Conservation (phyloP, 2,113 vertebrate genomes). For the Riparia riparia region DNA sequence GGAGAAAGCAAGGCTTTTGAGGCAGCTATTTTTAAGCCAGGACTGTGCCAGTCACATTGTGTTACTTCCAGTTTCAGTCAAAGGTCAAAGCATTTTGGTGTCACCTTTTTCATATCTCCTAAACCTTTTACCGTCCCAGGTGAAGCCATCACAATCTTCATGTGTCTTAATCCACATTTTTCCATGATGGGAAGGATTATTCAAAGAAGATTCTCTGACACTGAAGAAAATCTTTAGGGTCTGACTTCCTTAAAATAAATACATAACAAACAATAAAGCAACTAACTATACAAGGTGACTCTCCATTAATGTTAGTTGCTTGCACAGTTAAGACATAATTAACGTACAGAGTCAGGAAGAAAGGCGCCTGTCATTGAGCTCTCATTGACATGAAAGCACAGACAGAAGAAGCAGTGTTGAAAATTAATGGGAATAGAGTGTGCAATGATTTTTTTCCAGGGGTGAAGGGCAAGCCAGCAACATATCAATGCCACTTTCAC, state of each 20-base stretch:
- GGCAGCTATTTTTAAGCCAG: not conserved
- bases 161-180: not conserved
- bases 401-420: not conserved
- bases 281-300: not conserved
- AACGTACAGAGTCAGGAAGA: not conserved
- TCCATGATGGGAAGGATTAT: not conserved
- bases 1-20: not conserved
- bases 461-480: not conserved
- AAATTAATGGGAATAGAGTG: not conserved
- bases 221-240: not conserved
- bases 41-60: not conserved
- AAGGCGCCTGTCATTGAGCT: not conserved
- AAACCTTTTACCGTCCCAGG: not conserved
- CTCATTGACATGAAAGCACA: not conserved
- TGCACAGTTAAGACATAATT: not conserved
- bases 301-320: not conserved
- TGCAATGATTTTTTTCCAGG: not conserved
- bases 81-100: not conserved
- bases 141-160: not conserved
- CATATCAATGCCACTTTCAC: not conserved
- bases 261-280: not conserved
- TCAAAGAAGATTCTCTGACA: not conserved
- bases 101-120: not conserved
- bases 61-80: not conserved
- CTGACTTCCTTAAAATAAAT: not conserved